Evolutionary conservation across 2,113 vertebrate species (phyloP).

Genomic region (Lynx canadensis): DNA sequence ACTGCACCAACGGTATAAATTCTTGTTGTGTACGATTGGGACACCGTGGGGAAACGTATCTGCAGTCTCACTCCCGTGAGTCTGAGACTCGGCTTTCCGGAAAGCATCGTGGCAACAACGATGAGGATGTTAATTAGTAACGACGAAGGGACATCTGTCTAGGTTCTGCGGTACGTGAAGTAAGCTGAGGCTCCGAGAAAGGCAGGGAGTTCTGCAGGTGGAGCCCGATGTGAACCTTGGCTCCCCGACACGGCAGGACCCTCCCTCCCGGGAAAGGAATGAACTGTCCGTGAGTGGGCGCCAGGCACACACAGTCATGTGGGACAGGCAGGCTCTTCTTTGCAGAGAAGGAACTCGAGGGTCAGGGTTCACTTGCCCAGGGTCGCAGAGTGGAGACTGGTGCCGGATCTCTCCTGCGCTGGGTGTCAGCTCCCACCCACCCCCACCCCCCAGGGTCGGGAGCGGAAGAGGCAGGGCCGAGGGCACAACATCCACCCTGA

Average conservation of each 20-base stretch:
- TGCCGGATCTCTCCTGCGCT: too few relatives aligned
- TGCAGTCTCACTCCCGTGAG: not conserved
- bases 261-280: not conserved
- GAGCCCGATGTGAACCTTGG: not conserved
- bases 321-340: not conserved
- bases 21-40: not conserved
- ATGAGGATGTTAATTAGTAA: too few relatives aligned
- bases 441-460: too few relatives aligned
- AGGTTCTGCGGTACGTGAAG: not conserved
- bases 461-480: not conserved
- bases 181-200: not conserved
- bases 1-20: not conserved
- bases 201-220: fast-evolving
- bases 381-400: not conserved
- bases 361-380: not conserved
- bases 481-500: not conserved
- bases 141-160: not conserved
- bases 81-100: not conserved
- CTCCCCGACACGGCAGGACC: fast-evolving
- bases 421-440: not conserved
- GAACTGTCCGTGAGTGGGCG: not conserved
- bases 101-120: not conserved
- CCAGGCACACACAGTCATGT: fast-evolving
- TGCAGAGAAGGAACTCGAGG: not conserved
- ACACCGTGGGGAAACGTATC: fast-evolving